These are phyloP conservation scores for Kryptolebias ocellatus DNA, from an alignment of 2,797 vertebrate species.

Conservation along the genomic window DNA sequence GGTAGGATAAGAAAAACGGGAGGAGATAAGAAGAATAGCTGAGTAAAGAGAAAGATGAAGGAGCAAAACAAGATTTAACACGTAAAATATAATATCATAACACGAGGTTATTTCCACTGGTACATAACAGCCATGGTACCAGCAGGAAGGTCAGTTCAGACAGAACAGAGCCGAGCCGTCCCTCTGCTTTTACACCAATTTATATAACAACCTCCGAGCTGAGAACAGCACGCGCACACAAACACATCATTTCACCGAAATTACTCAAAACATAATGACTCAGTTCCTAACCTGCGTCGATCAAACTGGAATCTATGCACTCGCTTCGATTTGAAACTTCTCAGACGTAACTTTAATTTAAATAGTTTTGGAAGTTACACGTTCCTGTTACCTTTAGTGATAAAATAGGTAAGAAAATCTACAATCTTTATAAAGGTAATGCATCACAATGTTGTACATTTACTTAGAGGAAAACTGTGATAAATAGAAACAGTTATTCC, in stretches of 20 bases:
- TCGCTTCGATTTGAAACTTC: not conserved
- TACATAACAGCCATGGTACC: constrained; percentile 11
- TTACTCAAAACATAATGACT: no score
- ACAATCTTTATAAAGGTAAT: not conserved
- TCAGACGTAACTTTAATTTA: not conserved
- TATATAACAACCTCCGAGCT: constrained; percentile 19
- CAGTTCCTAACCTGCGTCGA: no score
- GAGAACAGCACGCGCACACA: not conserved
- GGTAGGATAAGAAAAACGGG: not conserved
- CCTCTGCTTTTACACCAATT: constrained; percentile 16
- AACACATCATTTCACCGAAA: not conserved
- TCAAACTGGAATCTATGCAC: not conserved
- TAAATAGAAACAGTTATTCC: no score
- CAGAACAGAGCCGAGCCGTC: constrained; percentile 19
- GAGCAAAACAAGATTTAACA: constrained; percentile 22
- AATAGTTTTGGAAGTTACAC: not conserved
- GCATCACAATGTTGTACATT: not conserved
- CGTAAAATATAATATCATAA: constrained; percentile 41
- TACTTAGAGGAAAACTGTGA: no score
- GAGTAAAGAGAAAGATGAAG: not conserved
- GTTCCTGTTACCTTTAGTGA: not conserved
- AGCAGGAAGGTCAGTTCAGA: constrained; percentile 25
- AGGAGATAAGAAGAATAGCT: not conserved
- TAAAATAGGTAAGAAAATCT: not conserved
- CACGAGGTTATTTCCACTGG: constrained; percentile 36